A percentile compares a stretch with the other conserved stretches of the same genome.
Evolutionary conservation across 2,888 invertebrate species (phyloP).

Genomic region (Papilio protenor): DNA sequence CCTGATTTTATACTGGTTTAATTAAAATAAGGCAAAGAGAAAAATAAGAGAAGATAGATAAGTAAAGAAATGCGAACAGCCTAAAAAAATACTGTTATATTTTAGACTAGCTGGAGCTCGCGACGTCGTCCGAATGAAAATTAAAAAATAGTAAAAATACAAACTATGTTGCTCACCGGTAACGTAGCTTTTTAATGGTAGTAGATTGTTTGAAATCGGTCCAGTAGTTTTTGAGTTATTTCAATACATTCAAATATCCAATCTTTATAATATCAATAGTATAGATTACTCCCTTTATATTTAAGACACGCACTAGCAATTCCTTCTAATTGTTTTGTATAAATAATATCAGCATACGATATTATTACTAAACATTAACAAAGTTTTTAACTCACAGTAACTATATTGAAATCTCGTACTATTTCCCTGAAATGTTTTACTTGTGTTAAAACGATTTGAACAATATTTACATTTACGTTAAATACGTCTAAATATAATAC

Average conservation of each 20-base stretch:
- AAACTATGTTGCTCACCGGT: no score
- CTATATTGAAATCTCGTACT: not conserved
- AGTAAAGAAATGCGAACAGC: not conserved
- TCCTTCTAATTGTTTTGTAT: not conserved
- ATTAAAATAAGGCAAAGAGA: not conserved
- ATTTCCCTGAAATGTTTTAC: constrained; percentile 5
- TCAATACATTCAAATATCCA: no score
- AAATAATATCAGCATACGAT: not conserved
- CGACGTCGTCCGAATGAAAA: no score
- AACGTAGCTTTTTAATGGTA: no score
- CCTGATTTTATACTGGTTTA: no score
- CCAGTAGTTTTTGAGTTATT: no score
- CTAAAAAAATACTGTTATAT: no score
- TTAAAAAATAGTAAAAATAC: no score
- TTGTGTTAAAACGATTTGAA: not conserved
- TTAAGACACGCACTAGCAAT: not conserved
- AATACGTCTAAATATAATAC: not conserved
- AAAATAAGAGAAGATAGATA: not conserved
- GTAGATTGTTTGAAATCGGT: no score
- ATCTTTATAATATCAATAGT: no score
- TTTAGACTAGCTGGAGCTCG: no score
- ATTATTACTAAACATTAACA: not conserved
- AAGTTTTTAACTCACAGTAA: constrained; percentile 1
- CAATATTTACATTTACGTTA: not conserved
- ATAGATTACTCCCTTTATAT: not conserved